A percentile compares a stretch with the other conserved stretches of the same genome.
phyloP scores from a whole-genome alignment of 2,888 invertebrate genomes.

The Troides oblongomaculatus region DNA sequence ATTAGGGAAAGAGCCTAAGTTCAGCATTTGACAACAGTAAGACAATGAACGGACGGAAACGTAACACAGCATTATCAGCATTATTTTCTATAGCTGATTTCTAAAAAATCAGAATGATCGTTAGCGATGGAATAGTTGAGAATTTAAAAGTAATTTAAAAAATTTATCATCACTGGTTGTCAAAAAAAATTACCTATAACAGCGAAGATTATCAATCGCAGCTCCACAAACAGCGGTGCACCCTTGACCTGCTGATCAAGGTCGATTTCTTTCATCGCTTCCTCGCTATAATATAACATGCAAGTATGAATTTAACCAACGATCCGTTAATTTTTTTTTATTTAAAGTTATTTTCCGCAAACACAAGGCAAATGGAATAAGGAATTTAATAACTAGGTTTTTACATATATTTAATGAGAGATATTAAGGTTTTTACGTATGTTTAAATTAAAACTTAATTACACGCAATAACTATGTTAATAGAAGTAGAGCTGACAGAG shows the following conservation, averaged over 20 bases:
- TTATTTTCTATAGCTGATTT: no score
- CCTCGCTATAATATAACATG: constrained; percentile 14
- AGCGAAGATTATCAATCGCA: constrained; percentile 16
- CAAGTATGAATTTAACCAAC: constrained; percentile 9
- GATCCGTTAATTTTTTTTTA: constrained; percentile 18
- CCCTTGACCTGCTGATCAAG: constrained; percentile 24
- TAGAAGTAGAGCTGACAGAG: no score
- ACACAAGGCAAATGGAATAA: background rate
- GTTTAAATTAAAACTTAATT: no score
- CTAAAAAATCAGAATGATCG: no score
- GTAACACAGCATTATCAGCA: no score
- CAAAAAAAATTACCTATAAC: background rate
- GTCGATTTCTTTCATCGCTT: constrained; percentile 29
- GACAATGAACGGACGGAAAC: no score
- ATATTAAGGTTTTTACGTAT: no score
- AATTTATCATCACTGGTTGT: background rate
- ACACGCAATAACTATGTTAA: no score
- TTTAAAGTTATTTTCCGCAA: constrained; percentile 18
- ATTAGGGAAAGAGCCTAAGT: no score
- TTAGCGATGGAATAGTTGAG: background rate
- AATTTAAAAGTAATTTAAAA: background rate
- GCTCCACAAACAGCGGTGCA: constrained; percentile 13
- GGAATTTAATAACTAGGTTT: no score
- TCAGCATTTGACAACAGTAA: no score
- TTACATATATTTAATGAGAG: no score